A percentile compares a stretch with the other conserved stretches of the same genome.
These are phyloP conservation scores for Benthosema pterotum DNA, from an alignment of 2,797 vertebrate genomes.

Conservation along the genomic window DNA sequence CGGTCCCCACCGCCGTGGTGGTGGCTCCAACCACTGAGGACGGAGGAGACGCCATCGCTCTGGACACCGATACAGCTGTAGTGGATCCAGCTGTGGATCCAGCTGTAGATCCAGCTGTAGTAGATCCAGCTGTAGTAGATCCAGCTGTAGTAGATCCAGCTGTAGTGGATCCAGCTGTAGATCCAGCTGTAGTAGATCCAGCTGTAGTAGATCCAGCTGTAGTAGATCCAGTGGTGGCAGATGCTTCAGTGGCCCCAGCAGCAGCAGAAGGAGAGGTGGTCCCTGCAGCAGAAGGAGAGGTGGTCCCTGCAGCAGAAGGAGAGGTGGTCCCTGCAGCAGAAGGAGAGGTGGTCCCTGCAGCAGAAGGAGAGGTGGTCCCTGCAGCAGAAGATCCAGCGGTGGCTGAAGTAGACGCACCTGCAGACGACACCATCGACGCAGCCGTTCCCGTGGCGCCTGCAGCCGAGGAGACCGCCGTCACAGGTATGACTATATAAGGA, in stretches of 20 bases:
- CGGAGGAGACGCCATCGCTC: conserved; percentile 49
- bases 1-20: conserved; percentile 61
- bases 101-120: too few species aligned
- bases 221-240: not conserved
- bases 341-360: not conserved
- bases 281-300: conserved; percentile 17
- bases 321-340: conserved; percentile 12
- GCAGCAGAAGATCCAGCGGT: not conserved
- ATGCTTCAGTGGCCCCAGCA: conserved; percentile 2
- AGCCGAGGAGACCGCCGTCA: conserved; percentile 26
- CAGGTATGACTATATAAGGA: too few species aligned
- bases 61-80: conserved; percentile 18
- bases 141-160: not conserved
- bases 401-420: not conserved
- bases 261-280: conserved; percentile 29
- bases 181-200: too few species aligned
- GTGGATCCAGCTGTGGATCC: not conserved
- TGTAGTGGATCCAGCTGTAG: conserved; percentile 11
- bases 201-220: too few species aligned
- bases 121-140: too few species aligned
- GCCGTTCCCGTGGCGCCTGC: conserved; percentile 21
- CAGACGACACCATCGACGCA: conserved; percentile 26
- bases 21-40: conserved; percentile 50
- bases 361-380: not conserved
- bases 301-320: too few species aligned